phyloP scores from a whole-genome alignment of 53 echinoderm and acorn worm species.

The Henricia sp. region DNA sequence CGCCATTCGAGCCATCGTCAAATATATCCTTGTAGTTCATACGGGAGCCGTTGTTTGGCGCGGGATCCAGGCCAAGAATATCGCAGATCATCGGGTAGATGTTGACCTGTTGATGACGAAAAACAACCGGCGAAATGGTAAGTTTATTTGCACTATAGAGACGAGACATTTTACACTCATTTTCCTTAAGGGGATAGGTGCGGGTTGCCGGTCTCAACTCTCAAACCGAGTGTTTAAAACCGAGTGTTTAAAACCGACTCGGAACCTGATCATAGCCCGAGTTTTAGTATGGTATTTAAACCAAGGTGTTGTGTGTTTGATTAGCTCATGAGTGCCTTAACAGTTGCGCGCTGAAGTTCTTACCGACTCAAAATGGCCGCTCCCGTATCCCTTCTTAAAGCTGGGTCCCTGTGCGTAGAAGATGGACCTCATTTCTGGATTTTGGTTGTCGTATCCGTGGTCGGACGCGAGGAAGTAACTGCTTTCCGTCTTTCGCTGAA shows the following conservation, averaged over 20 bases:
- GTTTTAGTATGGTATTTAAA: no score
- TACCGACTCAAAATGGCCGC: constrained; percentile 77
- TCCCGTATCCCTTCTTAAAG: constrained; percentile 78
- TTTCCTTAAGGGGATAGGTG: no score
- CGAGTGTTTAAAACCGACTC: no score
- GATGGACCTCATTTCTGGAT: constrained; percentile 79
- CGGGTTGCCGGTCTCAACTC: no score
- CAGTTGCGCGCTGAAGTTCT: neutral
- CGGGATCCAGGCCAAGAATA: constrained; percentile 44
- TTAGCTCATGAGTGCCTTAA: neutral
- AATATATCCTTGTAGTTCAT: constrained; percentile 69
- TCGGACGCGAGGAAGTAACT: constrained; percentile 48
- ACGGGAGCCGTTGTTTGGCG: constrained; percentile 82
- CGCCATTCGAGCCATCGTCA: constrained; percentile 25
- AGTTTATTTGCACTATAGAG: no score
- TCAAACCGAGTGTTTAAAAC: no score
- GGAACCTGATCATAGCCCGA: no score
- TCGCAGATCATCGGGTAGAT: constrained; percentile 74
- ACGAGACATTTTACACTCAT: no score
- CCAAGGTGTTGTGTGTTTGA: neutral
- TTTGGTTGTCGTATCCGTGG: constrained; percentile 84
- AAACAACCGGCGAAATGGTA: neutral
- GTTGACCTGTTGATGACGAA: constrained; percentile 35
- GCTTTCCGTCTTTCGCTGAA: neutral
- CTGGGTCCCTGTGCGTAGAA: constrained; percentile 92